A percentile compares a stretch with the other conserved stretches of the same genome.
Conservation (phyloP, 1,140 invertebrate genomes). For the Dendrolimus kikuchii region DNA sequence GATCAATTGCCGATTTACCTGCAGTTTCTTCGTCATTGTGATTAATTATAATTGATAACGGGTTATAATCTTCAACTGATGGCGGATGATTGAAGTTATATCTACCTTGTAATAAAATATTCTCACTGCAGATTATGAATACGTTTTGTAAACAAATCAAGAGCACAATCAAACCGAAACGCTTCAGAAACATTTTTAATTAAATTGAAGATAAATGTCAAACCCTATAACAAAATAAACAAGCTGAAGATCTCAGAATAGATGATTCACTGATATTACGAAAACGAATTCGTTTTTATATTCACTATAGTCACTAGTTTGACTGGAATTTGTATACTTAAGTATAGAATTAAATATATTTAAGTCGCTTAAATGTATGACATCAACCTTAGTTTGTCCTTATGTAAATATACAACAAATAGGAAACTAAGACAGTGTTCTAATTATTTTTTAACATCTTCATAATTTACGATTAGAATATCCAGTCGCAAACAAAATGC, state of each 20-base stretch:
- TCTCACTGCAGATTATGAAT: background rate
- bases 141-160: background rate
- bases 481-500: no score
- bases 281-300: conserved; percentile 29
- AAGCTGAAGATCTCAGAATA: conserved; percentile 43
- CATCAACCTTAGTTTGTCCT: background rate
- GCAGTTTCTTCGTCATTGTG: no score
- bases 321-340: conserved; percentile 39
- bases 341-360: conserved; percentile 9
- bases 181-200: no score
- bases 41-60: background rate
- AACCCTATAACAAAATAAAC: conserved; percentile 2
- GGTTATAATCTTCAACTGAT: conserved; percentile 15
- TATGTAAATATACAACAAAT: background rate
- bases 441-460: no score
- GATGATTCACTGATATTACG: conserved; percentile 38
- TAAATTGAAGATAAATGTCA: no score
- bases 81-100: conserved; percentile 39
- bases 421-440: background rate
- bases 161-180: background rate
- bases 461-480: no score
- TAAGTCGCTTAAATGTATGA: conserved; percentile 1
- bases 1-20: no score
- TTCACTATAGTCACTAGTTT: conserved; percentile 47
- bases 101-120: background rate